Percentiles rank a stretch among this genome's conserved stretches.
phyloP scores from a whole-genome alignment of 2,797 vertebrate genomes.

The Octomys mimax region DNA sequence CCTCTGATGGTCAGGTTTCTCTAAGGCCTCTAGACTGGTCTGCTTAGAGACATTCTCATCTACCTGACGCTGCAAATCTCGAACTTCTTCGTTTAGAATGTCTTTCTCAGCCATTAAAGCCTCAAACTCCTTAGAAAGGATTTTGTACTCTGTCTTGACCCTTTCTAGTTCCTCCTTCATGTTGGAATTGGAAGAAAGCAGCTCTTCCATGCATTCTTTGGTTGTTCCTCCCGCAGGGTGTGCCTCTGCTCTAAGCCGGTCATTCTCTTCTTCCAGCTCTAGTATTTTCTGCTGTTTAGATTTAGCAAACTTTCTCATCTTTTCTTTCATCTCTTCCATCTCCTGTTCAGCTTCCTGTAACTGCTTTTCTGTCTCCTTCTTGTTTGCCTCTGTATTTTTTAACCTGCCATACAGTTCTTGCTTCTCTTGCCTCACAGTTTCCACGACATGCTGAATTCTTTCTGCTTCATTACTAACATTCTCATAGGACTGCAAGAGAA shows the following conservation, averaged over 20 bases:
- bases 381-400: conserved; percentile 90
- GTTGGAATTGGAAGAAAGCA: conserved; percentile 45
- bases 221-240: conserved; percentile 76
- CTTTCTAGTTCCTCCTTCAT: conserved; percentile 88
- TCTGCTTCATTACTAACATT: conserved; percentile 97
- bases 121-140: conserved; percentile 90
- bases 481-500: conserved; percentile 97
- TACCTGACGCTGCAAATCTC: conserved; percentile 88
- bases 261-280: conserved; percentile 98
- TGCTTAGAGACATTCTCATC: conserved; percentile 78
- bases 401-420: conserved; percentile 92
- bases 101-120: conserved; percentile 89
- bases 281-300: conserved; percentile 98
- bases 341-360: conserved; percentile 93
- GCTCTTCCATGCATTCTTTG: conserved; percentile 59
- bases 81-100: conserved; percentile 89
- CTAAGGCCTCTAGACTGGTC: conserved; percentile 67
- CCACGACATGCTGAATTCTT: conserved; percentile 94
- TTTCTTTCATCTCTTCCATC: conserved; percentile 95
- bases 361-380: conserved; percentile 91
- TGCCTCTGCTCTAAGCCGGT: conserved; percentile 90
- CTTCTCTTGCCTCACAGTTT: conserved; percentile 95
- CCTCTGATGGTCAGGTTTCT: conserved; percentile 43
- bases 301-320: conserved; percentile 98
- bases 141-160: conserved; percentile 86